Percentiles rank a stretch among this genome's conserved stretches.
Evolutionary conservation across 2,888 invertebrate species (phyloP).

Genomic region (Gibbula magus): DNA sequence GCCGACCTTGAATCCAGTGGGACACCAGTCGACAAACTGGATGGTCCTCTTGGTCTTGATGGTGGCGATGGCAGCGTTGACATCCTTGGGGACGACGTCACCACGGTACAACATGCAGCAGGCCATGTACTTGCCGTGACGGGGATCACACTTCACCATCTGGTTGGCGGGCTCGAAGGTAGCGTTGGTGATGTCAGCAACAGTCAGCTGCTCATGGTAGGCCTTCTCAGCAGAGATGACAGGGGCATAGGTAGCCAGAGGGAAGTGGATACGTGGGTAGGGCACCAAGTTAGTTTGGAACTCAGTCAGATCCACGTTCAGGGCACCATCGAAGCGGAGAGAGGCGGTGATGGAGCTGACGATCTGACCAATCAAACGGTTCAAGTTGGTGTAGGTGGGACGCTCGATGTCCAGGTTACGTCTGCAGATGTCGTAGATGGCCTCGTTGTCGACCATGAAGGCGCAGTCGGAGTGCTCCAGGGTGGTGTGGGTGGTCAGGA

Average conservation of each 20-base stretch:
- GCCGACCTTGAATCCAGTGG: slow-evolving; percentile 78
- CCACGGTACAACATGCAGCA: slow-evolving; percentile 96
- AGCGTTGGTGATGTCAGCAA: slow-evolving; percentile 78
- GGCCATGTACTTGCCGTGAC: slow-evolving; percentile 84
- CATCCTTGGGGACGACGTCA: slow-evolving; percentile 77
- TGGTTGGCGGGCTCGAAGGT: slow-evolving; percentile 90
- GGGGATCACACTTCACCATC: slow-evolving; percentile 85
- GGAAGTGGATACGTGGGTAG: slow-evolving; percentile 11
- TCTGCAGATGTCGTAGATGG: slow-evolving; percentile 88
- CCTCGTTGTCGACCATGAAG: slow-evolving; percentile 97
- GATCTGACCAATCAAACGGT: slow-evolving; percentile 95
- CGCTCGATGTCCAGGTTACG: slow-evolving; percentile 87
- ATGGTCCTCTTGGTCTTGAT: slow-evolving; percentile 72
- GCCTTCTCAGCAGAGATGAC: slow-evolving; percentile 83
- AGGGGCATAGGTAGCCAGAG: slow-evolving; percentile 10
- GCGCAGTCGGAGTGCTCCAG: slow-evolving; percentile 95
- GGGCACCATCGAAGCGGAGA: slow-evolving; percentile 77
- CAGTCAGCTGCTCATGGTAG: slow-evolving; percentile 83
- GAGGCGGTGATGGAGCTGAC: slow-evolving; percentile 72
- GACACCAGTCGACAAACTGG: slow-evolving; percentile 71
- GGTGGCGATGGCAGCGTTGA: slow-evolving; percentile 66
- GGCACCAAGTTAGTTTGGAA: slow-evolving; percentile 7
- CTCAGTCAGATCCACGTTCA: slow-evolving; percentile 3
- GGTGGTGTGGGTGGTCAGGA: slow-evolving; percentile 77
- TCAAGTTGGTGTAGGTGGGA: slow-evolving; percentile 91